Evolutionary conservation across 1,140 invertebrate species (phyloP).

Genomic region (Sycophila sp.): DNA sequence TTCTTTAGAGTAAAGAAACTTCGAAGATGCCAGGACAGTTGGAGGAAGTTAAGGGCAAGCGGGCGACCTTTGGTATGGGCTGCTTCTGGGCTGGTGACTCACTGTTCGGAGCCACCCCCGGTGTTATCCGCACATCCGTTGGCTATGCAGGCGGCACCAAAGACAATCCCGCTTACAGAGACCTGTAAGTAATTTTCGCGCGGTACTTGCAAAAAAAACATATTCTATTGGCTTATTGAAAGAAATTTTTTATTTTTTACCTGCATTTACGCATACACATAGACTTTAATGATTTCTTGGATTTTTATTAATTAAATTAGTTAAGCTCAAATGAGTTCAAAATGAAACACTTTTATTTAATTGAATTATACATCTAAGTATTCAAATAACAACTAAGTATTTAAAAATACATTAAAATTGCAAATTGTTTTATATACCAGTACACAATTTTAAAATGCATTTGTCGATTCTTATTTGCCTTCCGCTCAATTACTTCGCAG

Average conservation of each 20-base stretch:
- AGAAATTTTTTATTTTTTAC: slow-evolving; percentile 7
- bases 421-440: too few species aligned
- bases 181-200: slow-evolving; percentile 76
- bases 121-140: slow-evolving; percentile 90
- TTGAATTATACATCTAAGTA: too few species aligned
- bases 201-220: too few species aligned
- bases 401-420: too few species aligned
- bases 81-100: slow-evolving; percentile 98
- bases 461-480: too few species aligned
- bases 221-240: too few species aligned
- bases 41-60: slow-evolving; percentile 62
- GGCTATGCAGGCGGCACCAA: slow-evolving; percentile 92
- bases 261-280: neutral
- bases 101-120: slow-evolving; percentile 84
- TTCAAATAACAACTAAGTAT: too few species aligned
- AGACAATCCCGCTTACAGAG: slow-evolving; percentile 83
- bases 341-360: too few species aligned
- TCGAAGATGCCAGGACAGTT: slow-evolving; percentile 60
- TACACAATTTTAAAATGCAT: too few species aligned
- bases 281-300: neutral
- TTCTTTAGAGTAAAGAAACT: neutral
- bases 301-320: too few species aligned
- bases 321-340: too few species aligned
- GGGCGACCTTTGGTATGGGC: slow-evolving; percentile 93
- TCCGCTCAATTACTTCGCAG: too few species aligned